Evolutionary conservation across 2,113 vertebrate species (phyloP).

Genomic region (Chloropsis cyanopogon): DNA sequence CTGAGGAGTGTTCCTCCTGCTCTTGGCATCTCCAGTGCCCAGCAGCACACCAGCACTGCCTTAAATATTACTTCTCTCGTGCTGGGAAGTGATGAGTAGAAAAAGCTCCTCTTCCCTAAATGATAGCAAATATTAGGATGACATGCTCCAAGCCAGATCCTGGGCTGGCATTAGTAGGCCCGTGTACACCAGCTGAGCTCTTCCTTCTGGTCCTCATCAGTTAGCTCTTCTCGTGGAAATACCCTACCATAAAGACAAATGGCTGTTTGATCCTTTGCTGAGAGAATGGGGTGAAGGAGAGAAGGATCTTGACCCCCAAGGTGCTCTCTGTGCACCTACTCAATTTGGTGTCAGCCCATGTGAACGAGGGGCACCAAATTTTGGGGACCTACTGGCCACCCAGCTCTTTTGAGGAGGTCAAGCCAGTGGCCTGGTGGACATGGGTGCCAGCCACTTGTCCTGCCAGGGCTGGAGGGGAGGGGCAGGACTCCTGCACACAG

Average conservation of each 20-base stretch:
- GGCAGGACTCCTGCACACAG: rapidly evolving
- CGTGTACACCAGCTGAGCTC: background rate
- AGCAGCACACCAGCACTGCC: background rate
- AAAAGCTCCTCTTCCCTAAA: background rate
- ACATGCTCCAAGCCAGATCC: background rate
- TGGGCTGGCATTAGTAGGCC: background rate
- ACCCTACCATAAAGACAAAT: background rate
- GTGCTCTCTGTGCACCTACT: background rate
- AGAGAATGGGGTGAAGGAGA: background rate
- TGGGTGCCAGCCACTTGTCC: rapidly evolving
- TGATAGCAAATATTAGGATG: background rate
- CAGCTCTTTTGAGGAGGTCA: background rate
- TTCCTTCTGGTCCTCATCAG: background rate
- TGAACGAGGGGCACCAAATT: background rate
- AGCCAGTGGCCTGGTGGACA: rapidly evolving
- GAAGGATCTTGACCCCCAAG: background rate
- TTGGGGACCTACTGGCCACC: too few relatives aligned
- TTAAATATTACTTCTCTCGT: background rate
- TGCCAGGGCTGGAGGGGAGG: background rate
- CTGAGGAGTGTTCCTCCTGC: background rate
- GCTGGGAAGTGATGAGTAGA: background rate
- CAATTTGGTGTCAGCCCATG: background rate
- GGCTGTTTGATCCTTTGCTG: background rate
- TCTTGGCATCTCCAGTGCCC: background rate
- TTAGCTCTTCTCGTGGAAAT: background rate